These are phyloP conservation scores for Spinibarbus caldwelli DNA, from an alignment of 2,797 vertebrate genomes.

Conservation along the genomic window DNA sequence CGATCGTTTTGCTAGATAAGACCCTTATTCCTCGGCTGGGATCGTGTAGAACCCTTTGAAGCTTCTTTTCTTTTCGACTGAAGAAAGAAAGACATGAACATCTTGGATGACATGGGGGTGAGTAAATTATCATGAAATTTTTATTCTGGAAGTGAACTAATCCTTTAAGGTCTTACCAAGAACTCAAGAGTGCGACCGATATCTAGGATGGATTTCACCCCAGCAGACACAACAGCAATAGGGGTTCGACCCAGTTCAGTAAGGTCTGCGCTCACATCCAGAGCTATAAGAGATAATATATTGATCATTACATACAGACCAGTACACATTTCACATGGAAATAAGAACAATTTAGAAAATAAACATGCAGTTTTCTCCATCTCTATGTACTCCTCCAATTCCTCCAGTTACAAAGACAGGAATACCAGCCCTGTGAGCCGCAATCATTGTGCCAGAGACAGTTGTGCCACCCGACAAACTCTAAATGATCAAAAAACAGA, in stretches of 20 bases:
- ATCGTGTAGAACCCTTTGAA: too few species aligned
- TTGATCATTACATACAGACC: not conserved
- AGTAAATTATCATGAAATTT: not conserved
- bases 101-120: not conserved
- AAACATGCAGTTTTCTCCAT: slow-evolving; percentile 86
- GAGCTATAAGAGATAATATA: slow-evolving; percentile 70
- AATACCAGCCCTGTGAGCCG: slow-evolving; percentile 84
- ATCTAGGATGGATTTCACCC: slow-evolving; percentile 91
- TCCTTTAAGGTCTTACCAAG: slow-evolving; percentile 76
- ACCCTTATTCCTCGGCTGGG: too few species aligned
- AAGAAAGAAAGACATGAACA: not conserved
- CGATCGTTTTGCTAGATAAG: too few species aligned
- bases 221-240: slow-evolving; percentile 87
- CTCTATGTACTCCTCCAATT: slow-evolving; percentile 89
- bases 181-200: slow-evolving; percentile 91
- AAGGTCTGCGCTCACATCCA: slow-evolving; percentile 92
- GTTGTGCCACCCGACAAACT: slow-evolving; percentile 89
- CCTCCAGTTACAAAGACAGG: slow-evolving; percentile 89
- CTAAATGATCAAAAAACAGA: slow-evolving; percentile 66
- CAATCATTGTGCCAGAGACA: slow-evolving; percentile 90
- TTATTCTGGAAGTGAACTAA: not conserved
- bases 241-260: slow-evolving; percentile 90
- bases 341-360: not conserved
- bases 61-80: not conserved
- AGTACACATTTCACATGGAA: not conserved